Conservation (phyloP, 2,888 invertebrate species). For the Drosophila borborema region DNA sequence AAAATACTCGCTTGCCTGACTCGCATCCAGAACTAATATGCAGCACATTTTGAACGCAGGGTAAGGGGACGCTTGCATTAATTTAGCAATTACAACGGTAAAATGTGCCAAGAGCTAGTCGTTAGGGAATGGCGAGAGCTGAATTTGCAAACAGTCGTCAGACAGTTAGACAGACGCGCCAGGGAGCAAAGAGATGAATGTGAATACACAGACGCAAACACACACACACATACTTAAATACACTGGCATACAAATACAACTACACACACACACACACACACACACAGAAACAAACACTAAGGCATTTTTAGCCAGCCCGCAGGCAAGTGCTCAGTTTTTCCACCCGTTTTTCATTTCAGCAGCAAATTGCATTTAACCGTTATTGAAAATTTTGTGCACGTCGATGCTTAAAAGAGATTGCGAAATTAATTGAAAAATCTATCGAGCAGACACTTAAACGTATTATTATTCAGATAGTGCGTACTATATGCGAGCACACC, state of each 20-base stretch:
- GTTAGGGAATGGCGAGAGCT: slow-evolving; percentile 20
- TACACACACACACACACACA: slow-evolving; percentile 1
- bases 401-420: slow-evolving; percentile 55
- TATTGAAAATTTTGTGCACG: slow-evolving; percentile 67
- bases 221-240: slow-evolving; percentile 2
- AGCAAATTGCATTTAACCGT: slow-evolving; percentile 70
- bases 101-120: slow-evolving; percentile 55
- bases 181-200: slow-evolving; percentile 32
- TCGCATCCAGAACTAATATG: slow-evolving; percentile 39
- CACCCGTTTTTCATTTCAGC: slow-evolving; percentile 42
- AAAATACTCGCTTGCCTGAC: slow-evolving; percentile 1
- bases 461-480: slow-evolving; percentile 16
- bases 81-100: slow-evolving; percentile 71
- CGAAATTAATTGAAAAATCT: slow-evolving; percentile 67
- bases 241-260: not conserved
- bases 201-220: slow-evolving; percentile 27
- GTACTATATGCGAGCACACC: slow-evolving; percentile 2
- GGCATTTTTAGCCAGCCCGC: slow-evolving; percentile 11
- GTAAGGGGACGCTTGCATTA: slow-evolving; percentile 53
- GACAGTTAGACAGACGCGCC: slow-evolving; percentile 38
- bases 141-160: not conserved
- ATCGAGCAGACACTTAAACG: slow-evolving; percentile 11
- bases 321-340: slow-evolving; percentile 35
- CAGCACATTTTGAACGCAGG: slow-evolving; percentile 28
- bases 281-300: slow-evolving; percentile 8